Percentiles rank a stretch among this genome's conserved stretches.
These are phyloP conservation scores for Mergus octosetaceus DNA, from an alignment of 2,797 vertebrate species.

Conservation along the genomic window DNA sequence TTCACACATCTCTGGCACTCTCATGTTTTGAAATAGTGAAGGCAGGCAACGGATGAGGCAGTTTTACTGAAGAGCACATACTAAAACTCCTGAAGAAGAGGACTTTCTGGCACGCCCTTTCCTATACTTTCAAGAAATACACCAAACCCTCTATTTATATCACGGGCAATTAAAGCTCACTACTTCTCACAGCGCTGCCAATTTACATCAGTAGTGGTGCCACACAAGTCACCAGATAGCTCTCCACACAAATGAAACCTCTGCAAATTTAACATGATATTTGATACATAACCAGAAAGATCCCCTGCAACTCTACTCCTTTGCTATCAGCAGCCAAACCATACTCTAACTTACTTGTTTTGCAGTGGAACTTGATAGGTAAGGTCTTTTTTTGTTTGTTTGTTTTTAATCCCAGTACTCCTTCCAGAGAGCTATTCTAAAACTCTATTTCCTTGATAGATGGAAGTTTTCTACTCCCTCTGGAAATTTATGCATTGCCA, in stretches of 20 bases:
- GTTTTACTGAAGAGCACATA: not conserved
- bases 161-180: not conserved
- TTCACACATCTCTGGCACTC: not conserved
- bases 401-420: not conserved
- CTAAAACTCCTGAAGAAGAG: not conserved
- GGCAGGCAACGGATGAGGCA: not conserved
- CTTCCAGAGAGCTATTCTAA: not conserved
- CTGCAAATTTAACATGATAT: not conserved
- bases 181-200: not conserved
- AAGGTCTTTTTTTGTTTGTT: not conserved
- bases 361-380: not conserved
- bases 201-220: not conserved
- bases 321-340: not conserved
- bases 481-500: not conserved
- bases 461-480: not conserved
- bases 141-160: not conserved
- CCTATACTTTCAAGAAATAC: not conserved
- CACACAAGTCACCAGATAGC: not conserved
- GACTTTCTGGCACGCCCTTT: not conserved
- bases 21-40: rapidly evolving
- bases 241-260: not conserved
- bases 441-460: not conserved
- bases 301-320: not conserved
- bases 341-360: not conserved
- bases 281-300: not conserved